These are phyloP conservation scores for Neomorphus geoffroyi DNA, from an alignment of 2,797 vertebrate genomes.

Conservation along the genomic window DNA sequence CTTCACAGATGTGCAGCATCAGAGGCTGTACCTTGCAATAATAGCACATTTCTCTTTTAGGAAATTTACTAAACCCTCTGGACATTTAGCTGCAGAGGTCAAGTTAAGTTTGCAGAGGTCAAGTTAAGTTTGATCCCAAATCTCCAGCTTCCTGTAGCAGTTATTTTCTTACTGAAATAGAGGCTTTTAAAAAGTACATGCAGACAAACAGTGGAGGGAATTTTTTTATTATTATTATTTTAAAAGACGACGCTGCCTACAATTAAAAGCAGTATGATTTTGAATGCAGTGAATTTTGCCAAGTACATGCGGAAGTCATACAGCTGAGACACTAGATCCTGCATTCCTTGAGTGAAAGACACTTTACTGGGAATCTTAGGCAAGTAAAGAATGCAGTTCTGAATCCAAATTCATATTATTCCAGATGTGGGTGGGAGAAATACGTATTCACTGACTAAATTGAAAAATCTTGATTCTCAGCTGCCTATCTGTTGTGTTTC, in stretches of 20 bases:
- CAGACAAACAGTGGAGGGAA: background rate
- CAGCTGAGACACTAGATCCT: conserved; percentile 4
- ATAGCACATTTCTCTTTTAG: background rate
- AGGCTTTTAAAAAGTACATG: background rate
- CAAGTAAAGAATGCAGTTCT: conserved; percentile 58
- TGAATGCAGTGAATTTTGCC: background rate
- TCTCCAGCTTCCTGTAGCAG: background rate
- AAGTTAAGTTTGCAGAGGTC: background rate
- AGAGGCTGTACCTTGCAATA: background rate
- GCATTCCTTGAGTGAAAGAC: conserved; percentile 10
- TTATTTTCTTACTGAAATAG: background rate
- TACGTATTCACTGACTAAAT: conserved; percentile 15
- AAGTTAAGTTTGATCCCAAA: background rate
- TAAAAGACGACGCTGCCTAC: background rate
- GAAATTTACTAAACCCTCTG: background rate
- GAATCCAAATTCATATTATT: conserved; percentile 58
- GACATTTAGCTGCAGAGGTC: background rate
- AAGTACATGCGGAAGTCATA: background rate
- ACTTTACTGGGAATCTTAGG: conserved; percentile 39
- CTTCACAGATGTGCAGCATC: background rate
- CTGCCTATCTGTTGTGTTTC: background rate
- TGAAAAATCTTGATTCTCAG: background rate
- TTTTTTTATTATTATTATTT: background rate
- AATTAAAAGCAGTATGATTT: background rate
- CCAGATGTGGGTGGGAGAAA: conserved; percentile 61